These are phyloP conservation scores for Brachionus calyciflorus DNA, from an alignment of 1,140 invertebrate genomes.

Conservation along the genomic window DNA sequence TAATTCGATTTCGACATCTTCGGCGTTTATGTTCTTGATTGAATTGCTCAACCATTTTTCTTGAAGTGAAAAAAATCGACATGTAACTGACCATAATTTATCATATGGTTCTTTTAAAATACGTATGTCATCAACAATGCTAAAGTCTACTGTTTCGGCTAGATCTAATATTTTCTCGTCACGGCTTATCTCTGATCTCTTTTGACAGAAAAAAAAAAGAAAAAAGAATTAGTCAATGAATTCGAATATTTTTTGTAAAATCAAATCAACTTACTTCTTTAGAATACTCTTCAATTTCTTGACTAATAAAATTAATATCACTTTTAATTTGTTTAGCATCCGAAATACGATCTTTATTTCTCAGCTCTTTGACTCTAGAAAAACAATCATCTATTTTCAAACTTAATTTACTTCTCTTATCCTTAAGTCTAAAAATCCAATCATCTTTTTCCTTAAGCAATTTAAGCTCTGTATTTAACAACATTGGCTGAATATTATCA, in stretches of 20 bases:
- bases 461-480: slow-evolving; percentile 55
- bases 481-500: slow-evolving; percentile 77
- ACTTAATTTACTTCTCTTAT: slow-evolving; percentile 7
- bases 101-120: slow-evolving; percentile 79
- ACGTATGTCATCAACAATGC: slow-evolving; percentile 76
- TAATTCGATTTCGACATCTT: slow-evolving; percentile 70
- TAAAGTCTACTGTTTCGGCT: slow-evolving; percentile 75
- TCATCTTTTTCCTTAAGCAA: slow-evolving; percentile 28
- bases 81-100: slow-evolving; percentile 83
- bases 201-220: slow-evolving; percentile 51
- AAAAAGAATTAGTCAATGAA: not conserved
- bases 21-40: slow-evolving; percentile 75
- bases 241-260: slow-evolving; percentile 58
- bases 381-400: slow-evolving; percentile 33
- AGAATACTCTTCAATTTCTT: slow-evolving; percentile 54
- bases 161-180: slow-evolving; percentile 62
- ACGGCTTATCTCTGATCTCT: slow-evolving; percentile 70
- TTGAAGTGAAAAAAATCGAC: slow-evolving; percentile 78
- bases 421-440: slow-evolving; percentile 17
- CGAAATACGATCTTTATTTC: slow-evolving; percentile 56
- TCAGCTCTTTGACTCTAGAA: slow-evolving; percentile 53
- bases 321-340: slow-evolving; percentile 56
- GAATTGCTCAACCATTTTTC: slow-evolving; percentile 67
- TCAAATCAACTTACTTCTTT: slow-evolving; percentile 70
- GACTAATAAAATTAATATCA: slow-evolving; percentile 53